Evolutionary conservation across 2,113 vertebrate genomes (phyloP).

Genomic region (Ammodytes marinus): DNA sequence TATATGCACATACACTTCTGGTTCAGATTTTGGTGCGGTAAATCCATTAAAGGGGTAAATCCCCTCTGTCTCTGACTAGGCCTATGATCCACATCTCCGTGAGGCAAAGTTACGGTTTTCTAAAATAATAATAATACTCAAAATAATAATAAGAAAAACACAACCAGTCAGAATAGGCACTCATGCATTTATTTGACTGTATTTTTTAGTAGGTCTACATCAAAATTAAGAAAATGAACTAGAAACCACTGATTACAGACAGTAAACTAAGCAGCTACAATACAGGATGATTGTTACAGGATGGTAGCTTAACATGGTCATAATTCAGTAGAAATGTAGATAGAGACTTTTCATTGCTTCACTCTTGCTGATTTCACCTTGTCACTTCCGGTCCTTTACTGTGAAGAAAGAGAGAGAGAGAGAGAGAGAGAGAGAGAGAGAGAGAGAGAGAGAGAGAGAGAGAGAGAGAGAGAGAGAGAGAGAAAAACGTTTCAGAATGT

Average conservation of each 20-base stretch:
- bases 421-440: too few species aligned
- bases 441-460: too few species aligned
- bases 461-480: background rate
- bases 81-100: background rate
- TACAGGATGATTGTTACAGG: background rate
- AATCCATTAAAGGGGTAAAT: background rate
- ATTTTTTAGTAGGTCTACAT: background rate
- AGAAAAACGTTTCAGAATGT: background rate
- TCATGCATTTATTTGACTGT: slow-evolving; percentile 31
- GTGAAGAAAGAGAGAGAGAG: background rate
- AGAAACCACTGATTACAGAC: background rate
- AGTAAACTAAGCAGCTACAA: slow-evolving; percentile 24
- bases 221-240: background rate
- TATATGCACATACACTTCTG: background rate
- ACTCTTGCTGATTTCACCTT: background rate
- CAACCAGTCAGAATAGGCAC: background rate
- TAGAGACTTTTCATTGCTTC: slow-evolving; percentile 7
- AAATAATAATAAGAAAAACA: background rate
- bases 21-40: background rate
- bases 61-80: background rate
- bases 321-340: background rate
- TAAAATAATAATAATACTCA: background rate
- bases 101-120: too few species aligned
- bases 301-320: slow-evolving; percentile 5
- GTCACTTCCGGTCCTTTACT: slow-evolving; percentile 4